Conservation (phyloP, 1,140 invertebrate species). For the Drosophila malerkotliana region DNA sequence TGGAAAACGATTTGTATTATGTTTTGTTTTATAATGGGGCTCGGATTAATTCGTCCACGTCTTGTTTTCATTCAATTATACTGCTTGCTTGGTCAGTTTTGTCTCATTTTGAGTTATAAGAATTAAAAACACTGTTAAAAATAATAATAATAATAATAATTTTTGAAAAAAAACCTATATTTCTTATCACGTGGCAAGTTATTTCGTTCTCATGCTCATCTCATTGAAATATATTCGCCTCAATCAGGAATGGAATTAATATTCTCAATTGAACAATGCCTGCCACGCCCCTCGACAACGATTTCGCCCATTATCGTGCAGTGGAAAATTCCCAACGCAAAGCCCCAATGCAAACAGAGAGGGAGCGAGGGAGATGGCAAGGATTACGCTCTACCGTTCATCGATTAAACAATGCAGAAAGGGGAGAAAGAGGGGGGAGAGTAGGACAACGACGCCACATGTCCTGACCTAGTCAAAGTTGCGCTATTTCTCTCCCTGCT, state of each 20-base stretch:
- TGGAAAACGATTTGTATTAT: conserved; percentile 19
- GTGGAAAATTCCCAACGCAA: conserved; percentile 72
- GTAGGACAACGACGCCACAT: conserved; percentile 8
- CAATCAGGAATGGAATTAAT: conserved; percentile 20
- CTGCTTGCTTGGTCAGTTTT: neutral
- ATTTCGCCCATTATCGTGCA: conserved; percentile 20
- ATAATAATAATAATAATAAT: too few species aligned
- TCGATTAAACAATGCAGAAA: conserved; percentile 67
- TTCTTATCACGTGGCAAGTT: neutral
- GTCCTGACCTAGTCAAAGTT: conserved; percentile 71
- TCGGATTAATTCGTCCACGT: neutral
- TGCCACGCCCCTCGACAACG: neutral
- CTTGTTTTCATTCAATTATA: neutral
- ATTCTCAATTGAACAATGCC: conserved; percentile 15
- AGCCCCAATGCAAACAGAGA: neutral
- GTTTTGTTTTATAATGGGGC: neutral
- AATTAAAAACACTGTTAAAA: too few species aligned
- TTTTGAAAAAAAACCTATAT: neutral
- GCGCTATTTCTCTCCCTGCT: conserved; percentile 5
- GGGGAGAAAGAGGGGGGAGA: neutral
- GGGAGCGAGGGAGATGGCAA: conserved; percentile 1
- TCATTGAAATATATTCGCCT: conserved; percentile 13
- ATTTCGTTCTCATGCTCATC: conserved; percentile 8
- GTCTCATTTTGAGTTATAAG: too few species aligned
- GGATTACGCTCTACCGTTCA: conserved; percentile 21